Evolutionary conservation across 2,113 vertebrate genomes (phyloP).

Genomic region (Capricornis sumatraensis): DNA sequence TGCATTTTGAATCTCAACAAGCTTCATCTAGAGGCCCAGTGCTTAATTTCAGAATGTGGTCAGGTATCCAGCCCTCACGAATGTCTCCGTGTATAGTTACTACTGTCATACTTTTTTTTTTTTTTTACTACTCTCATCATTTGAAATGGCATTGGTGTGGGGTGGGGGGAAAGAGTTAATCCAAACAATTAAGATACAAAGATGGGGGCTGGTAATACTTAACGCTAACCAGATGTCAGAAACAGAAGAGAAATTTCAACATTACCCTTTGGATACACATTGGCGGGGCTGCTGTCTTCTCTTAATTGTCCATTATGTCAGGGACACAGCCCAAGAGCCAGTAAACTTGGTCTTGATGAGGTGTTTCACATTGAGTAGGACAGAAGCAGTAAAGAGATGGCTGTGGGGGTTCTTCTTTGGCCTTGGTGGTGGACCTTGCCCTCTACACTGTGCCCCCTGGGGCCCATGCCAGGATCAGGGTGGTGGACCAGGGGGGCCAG

Average conservation of each 20-base stretch:
- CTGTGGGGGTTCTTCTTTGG: accelerated
- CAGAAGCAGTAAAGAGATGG: background rate
- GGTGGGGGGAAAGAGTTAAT: background rate
- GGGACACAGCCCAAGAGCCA: background rate
- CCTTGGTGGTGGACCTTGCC: background rate
- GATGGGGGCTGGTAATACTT: background rate
- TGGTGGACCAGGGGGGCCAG: background rate
- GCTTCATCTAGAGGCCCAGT: background rate
- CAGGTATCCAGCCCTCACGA: background rate
- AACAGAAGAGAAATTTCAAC: background rate
- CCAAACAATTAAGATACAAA: background rate
- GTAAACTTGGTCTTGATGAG: background rate
- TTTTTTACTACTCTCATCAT: background rate
- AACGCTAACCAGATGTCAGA: background rate
- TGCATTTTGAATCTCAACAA: background rate
- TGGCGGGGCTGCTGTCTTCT: background rate
- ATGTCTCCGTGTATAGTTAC: background rate
- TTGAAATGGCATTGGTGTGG: background rate
- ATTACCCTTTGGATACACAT: background rate
- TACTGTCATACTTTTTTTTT: background rate
- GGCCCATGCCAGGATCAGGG: background rate
- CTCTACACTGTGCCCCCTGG: background rate
- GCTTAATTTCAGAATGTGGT: background rate
- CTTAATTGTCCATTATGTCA: background rate
- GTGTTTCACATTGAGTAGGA: background rate